These are phyloP conservation scores for Nannoperca obscura DNA, from an alignment of 2,797 vertebrate species.

Conservation along the genomic window DNA sequence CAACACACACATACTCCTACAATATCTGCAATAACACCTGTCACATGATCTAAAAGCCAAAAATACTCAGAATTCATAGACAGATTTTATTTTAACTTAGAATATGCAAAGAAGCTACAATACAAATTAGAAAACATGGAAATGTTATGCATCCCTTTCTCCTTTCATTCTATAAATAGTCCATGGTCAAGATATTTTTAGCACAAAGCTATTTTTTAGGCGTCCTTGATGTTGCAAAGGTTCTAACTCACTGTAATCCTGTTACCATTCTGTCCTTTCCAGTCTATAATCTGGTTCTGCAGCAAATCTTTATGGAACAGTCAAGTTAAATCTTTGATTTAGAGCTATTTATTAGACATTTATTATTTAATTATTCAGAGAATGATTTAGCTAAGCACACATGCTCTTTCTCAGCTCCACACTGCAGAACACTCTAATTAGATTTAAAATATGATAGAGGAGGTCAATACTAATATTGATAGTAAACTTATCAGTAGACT, in stretches of 20 bases:
- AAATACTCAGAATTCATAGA: not conserved
- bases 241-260: constrained; percentile 40
- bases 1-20: not conserved
- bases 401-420: constrained; percentile 8
- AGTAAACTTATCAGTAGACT: not conserved
- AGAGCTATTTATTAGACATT: constrained; percentile 63
- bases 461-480: not conserved
- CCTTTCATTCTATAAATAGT: constrained; percentile 71
- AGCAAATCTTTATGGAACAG: constrained; percentile 11
- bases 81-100: not conserved
- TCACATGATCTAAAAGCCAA: not conserved
- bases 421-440: not conserved
- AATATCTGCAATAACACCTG: not conserved
- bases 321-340: constrained; percentile 46
- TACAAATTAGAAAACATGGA: constrained; percentile 41
- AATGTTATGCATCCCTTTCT: constrained; percentile 55
- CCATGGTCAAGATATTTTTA: constrained; percentile 70
- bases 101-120: not conserved
- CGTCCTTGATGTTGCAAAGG: constrained; percentile 68
- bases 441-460: not conserved
- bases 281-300: constrained; percentile 44
- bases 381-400: constrained; percentile 45
- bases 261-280: constrained; percentile 60
- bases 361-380: constrained; percentile 25
- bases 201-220: constrained; percentile 65